Percentiles rank a stretch among this genome's conserved stretches.
phyloP scores from a whole-genome alignment of 2,797 vertebrate species.

The Macropus fuliginosus region DNA sequence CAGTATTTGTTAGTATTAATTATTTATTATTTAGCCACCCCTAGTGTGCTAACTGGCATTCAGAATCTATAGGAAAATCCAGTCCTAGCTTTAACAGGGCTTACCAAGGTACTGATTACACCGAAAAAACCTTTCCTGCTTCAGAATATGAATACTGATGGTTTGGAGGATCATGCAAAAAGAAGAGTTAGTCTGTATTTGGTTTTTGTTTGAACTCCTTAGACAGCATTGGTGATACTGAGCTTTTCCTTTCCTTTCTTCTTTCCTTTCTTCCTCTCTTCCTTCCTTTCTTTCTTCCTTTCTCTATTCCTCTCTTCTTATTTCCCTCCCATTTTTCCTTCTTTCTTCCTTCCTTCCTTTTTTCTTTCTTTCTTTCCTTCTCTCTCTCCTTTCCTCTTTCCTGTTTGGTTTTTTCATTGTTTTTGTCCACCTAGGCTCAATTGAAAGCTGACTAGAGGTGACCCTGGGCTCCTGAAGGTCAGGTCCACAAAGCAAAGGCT shows the following conservation, averaged over 20 bases:
- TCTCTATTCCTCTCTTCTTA: background rate
- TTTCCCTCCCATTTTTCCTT: no score
- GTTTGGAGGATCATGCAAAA: conserved; percentile 55
- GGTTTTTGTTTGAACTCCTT: conserved; percentile 64
- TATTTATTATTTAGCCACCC: conserved; percentile 78
- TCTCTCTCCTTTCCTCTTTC: background rate
- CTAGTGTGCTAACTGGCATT: conserved; percentile 54
- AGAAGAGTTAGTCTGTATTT: conserved; percentile 66
- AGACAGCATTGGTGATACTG: conserved; percentile 48
- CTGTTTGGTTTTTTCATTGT: background rate
- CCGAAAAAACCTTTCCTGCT: conserved; percentile 72
- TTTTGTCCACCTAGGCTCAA: background rate
- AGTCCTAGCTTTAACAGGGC: conserved; percentile 17
- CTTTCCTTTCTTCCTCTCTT: background rate
- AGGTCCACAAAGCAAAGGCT: background rate
- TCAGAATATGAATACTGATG: conserved; percentile 68
- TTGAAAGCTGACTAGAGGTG: background rate
- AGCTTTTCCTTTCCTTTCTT: background rate
- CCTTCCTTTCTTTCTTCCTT: background rate
- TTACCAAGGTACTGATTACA: conserved; percentile 76
- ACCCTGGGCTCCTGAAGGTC: background rate
- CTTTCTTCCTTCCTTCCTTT: background rate
- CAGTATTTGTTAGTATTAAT: conserved; percentile 70
- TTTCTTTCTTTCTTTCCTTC: background rate
- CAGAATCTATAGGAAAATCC: conserved; percentile 62